phyloP scores from a whole-genome alignment of 2,113 vertebrate species.

The Tyrannus savana region DNA sequence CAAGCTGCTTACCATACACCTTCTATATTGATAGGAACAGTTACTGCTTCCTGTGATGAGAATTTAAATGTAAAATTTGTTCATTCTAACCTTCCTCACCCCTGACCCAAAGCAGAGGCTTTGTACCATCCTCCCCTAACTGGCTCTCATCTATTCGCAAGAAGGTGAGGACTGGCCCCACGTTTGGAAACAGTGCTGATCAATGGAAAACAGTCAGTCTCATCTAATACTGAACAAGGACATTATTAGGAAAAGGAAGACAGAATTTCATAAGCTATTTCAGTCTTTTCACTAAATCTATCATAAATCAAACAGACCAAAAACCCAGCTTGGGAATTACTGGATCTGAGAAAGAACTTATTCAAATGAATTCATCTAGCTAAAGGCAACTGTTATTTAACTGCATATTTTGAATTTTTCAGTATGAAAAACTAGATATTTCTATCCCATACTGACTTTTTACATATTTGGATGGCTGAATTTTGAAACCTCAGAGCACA shows the following conservation, averaged over 20 bases:
- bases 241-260: not conserved
- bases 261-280: not conserved
- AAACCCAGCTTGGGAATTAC: not conserved
- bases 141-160: not conserved
- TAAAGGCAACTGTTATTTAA: constrained; percentile 59
- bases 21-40: not conserved
- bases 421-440: constrained; percentile 44
- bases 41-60: not conserved
- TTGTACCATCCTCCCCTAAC: not conserved
- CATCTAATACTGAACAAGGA: not conserved
- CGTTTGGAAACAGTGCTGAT: not conserved
- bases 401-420: constrained; percentile 60
- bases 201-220: not conserved
- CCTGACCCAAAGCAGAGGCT: not conserved
- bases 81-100: not conserved
- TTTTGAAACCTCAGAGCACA: constrained; percentile 25
- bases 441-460: constrained; percentile 48
- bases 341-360: constrained; percentile 40
- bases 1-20: not conserved
- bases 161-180: not conserved
- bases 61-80: not conserved
- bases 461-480: constrained; percentile 18
- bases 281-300: not conserved
- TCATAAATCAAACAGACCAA: constrained; percentile 12
- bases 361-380: constrained; percentile 62